phyloP scores from a whole-genome alignment of 2,113 vertebrate species.

The Limanda limanda region DNA sequence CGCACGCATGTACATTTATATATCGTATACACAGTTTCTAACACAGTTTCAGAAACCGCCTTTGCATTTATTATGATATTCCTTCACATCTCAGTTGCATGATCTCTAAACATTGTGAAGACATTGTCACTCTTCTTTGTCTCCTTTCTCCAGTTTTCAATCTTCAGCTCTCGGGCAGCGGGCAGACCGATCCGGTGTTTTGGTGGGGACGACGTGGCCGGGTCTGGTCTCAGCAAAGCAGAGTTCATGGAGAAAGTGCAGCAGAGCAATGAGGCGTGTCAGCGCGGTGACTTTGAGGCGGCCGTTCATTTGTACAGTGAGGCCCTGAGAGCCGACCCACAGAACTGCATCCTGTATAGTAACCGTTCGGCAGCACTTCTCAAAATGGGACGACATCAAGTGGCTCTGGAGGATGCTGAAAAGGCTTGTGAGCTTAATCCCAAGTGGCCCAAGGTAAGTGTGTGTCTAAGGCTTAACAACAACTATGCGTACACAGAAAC shows the following conservation, averaged over 20 bases:
- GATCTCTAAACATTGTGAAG: too few relatives aligned
- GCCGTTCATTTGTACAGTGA: constrained; percentile 91
- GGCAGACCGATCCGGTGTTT: constrained; percentile 69
- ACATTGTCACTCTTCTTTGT: background rate
- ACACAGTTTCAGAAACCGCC: constrained; percentile 5
- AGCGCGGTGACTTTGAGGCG: constrained; percentile 90
- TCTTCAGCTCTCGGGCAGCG: constrained; percentile 82
- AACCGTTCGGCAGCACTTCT: constrained; percentile 94
- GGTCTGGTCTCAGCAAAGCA: constrained; percentile 87
- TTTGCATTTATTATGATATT: background rate
- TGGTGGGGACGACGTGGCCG: constrained; percentile 70
- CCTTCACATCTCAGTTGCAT: too few relatives aligned
- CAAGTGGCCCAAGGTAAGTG: constrained; percentile 97
- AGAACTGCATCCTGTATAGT: constrained; percentile 98
- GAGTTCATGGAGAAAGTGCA: constrained; percentile 97
- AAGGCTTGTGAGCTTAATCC: constrained; percentile 93
- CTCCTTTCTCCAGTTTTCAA: constrained; percentile 80
- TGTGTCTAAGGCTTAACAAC: background rate
- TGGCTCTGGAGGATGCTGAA: constrained; percentile 91
- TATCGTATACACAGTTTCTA: background rate
- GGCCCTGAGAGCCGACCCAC: constrained; percentile 90
- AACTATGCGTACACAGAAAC: background rate
- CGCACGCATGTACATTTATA: too few relatives aligned
- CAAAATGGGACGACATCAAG: constrained; percentile 90
- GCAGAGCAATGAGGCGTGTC: constrained; percentile 96